Conservation (phyloP, 2,888 invertebrate species). For the Agrotis clavis region DNA sequence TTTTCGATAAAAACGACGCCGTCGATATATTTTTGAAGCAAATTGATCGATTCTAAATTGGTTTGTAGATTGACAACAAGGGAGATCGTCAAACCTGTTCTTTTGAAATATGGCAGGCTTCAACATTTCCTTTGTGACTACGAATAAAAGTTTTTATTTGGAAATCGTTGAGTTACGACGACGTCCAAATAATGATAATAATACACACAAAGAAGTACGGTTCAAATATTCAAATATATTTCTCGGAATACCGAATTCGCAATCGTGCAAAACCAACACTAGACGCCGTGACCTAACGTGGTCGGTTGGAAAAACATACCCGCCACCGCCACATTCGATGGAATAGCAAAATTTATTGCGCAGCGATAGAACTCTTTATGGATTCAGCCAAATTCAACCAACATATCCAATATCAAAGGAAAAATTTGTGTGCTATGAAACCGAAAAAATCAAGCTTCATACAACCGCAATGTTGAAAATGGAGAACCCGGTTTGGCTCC, state of each 20-base stretch:
- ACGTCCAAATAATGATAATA: conserved; percentile 19
- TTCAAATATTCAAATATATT: conserved; percentile 41
- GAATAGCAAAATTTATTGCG: conserved; percentile 50
- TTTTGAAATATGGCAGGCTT: conserved; percentile 5
- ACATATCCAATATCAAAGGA: conserved; percentile 56
- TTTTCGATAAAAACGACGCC: conserved; percentile 49
- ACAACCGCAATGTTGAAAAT: conserved; percentile 39
- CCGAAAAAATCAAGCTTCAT: conserved; percentile 35
- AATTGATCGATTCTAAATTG: conserved; percentile 60
- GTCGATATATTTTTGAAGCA: conserved; percentile 48
- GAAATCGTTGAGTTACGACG: conserved; percentile 28
- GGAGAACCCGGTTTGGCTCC: conserved; percentile 18
- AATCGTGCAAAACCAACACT: conserved; percentile 30
- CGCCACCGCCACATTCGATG: conserved; percentile 20
- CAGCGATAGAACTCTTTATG: conserved; percentile 32
- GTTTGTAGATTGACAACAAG: conserved; percentile 53
- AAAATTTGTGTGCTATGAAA: conserved; percentile 37
- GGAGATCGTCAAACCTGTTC: conserved; percentile 37
- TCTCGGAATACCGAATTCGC: conserved; percentile 43
- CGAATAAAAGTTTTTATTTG: conserved; percentile 25
- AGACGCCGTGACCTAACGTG: conserved; percentile 26
- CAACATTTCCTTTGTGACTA: conserved; percentile 28
- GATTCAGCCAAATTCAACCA: conserved; percentile 50
- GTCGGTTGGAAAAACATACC: conserved; percentile 26
- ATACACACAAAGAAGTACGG: conserved; percentile 25